A percentile compares a stretch with the other conserved stretches of the same genome.
Evolutionary conservation across 2,113 vertebrate species (phyloP).

Genomic region (Apteryx mantelli): DNA sequence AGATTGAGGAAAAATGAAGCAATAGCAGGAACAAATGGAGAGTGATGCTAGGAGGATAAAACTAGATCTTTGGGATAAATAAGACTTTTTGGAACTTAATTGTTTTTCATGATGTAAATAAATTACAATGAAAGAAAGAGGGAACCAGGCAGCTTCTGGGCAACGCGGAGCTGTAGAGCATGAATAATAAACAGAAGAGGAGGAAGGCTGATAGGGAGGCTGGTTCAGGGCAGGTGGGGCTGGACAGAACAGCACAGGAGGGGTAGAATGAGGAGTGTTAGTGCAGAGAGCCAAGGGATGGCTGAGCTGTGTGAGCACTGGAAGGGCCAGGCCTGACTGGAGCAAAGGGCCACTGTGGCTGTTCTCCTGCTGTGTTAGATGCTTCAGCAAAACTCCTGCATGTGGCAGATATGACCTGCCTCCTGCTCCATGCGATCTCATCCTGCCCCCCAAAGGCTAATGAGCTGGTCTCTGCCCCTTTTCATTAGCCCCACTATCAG

Average conservation of each 20-base stretch:
- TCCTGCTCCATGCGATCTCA: background rate
- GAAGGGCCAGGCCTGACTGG: background rate
- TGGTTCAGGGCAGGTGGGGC: background rate
- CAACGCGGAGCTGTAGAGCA: background rate
- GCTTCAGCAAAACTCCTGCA: background rate
- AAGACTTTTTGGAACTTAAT: conserved; percentile 46
- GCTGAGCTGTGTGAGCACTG: background rate
- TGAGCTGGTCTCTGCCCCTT: background rate
- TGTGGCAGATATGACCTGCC: background rate
- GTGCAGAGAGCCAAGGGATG: background rate
- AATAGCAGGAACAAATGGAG: conserved; percentile 34
- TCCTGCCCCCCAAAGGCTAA: background rate
- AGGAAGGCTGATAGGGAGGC: background rate
- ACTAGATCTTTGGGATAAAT: conserved; percentile 51
- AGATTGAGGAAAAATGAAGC: conserved; percentile 29
- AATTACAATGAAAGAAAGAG: conserved; percentile 18
- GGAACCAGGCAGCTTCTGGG: background rate
- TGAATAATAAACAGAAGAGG: background rate
- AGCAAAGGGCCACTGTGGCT: background rate
- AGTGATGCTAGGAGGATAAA: conserved; percentile 52
- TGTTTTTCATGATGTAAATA: conserved; percentile 50
- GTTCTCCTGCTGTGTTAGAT: background rate
- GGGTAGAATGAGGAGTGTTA: background rate
- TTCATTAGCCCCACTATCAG: background rate
- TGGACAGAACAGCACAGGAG: background rate